A percentile compares a stretch with the other conserved stretches of the same genome.
Evolutionary conservation across 2,888 invertebrate species (phyloP).

Genomic region (Clanis bilineata): DNA sequence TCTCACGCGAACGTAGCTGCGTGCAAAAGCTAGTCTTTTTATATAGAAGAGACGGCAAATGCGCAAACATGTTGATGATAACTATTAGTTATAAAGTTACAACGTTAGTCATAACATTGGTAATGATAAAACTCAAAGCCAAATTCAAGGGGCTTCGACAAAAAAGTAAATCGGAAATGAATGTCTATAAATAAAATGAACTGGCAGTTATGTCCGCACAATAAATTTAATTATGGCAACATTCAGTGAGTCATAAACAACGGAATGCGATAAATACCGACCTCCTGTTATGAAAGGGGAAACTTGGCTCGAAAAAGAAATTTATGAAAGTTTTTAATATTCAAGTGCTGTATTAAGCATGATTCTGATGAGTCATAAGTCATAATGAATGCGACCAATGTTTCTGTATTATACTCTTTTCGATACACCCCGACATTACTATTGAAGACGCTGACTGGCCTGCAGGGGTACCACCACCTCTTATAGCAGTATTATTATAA

Average conservation of each 20-base stretch:
- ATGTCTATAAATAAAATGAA: conserved; percentile 55
- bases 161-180: conserved; percentile 58
- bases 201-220: conserved; percentile 57
- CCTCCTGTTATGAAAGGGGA: conserved; percentile 26
- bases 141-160: neutral
- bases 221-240: conserved; percentile 67
- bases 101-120: too few relatives aligned
- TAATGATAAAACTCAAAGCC: too few relatives aligned
- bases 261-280: conserved; percentile 25
- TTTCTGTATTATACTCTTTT: too few relatives aligned
- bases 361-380: neutral
- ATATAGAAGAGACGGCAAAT: too few relatives aligned
- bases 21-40: too few relatives aligned
- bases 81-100: too few relatives aligned
- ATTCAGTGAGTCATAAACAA: conserved; percentile 50
- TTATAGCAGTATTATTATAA: too few relatives aligned
- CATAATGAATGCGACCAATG: neutral
- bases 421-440: too few relatives aligned
- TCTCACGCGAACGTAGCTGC: too few relatives aligned
- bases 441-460: too few relatives aligned
- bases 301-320: conserved; percentile 10
- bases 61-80: too few relatives aligned
- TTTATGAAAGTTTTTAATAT: neutral
- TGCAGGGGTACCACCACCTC: too few relatives aligned
- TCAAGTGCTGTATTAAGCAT: neutral